These are phyloP conservation scores for Cylas formicarius DNA, from an alignment of 1,140 invertebrate species.

Conservation along the genomic window DNA sequence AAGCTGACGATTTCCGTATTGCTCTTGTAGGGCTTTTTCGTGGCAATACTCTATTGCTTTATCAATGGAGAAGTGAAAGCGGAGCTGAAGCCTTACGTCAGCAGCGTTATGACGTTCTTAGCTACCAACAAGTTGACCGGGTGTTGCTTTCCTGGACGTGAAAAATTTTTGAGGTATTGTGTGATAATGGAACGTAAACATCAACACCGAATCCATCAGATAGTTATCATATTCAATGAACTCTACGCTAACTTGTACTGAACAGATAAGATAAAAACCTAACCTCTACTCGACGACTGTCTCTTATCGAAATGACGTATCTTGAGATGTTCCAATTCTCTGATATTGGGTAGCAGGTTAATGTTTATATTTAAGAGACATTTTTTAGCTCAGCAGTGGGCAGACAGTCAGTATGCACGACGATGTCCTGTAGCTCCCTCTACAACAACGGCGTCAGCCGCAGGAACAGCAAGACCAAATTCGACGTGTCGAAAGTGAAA, in stretches of 20 bases:
- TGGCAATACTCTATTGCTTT: constrained; percentile 83
- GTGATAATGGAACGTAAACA: no score
- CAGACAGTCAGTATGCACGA: constrained; percentile 40
- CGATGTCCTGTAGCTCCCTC: constrained; percentile 40
- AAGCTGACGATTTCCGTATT: neutral
- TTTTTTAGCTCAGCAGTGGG: constrained; percentile 36
- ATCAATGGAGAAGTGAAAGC: constrained; percentile 74
- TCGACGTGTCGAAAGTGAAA: no score
- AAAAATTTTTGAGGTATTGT: constrained; percentile 35
- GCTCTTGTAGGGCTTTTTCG: constrained; percentile 74
- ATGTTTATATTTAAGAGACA: constrained; percentile 12
- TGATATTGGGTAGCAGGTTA: neutral
- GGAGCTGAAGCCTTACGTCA: constrained; percentile 37
- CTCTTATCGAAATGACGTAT: neutral
- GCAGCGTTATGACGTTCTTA: constrained; percentile 28
- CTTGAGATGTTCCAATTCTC: neutral
- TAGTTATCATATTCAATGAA: no score
- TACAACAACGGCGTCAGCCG: constrained; percentile 34
- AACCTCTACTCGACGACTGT: neutral
- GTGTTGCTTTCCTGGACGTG: constrained; percentile 33
- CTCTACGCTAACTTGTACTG: no score
- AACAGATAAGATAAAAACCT: constrained; percentile 1
- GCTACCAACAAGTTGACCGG: constrained; percentile 32
- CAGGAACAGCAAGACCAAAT: constrained; percentile 26
- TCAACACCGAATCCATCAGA: no score